Evolutionary conservation across 2,797 vertebrate species (phyloP), one percentile per base, ranked within the genome.

Genomic region (Peromyscus aztecus): DNA sequence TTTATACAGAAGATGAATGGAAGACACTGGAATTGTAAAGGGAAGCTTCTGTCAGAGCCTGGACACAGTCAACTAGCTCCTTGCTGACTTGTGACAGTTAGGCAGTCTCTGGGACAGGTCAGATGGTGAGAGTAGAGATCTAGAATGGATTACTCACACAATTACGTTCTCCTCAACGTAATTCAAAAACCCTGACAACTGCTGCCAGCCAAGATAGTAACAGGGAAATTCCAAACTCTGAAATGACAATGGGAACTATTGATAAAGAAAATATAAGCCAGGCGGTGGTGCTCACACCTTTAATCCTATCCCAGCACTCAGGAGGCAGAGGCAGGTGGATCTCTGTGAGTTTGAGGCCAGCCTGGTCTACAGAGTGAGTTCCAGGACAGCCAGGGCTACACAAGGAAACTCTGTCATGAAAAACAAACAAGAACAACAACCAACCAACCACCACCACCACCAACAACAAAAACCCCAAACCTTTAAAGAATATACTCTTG

Each of bases 171-270:
- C 96, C 91, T 97, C 71, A 91, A n/a, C n/a, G n/a, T n/a, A n/a
- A n/a, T n/a, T 55, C 29, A 78, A 78, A 57, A 83, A 46, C 19
- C 40, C 49, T 17, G 52, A 92, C 61, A 61, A 52, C 27, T 82
- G 63, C 71, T 71, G 37, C 75, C 29, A 76, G 61, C 80, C 73
- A 85, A 91, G 71, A 93, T 52, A 92, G 85, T 75, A 85, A 94
- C 43, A 95, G 78, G 91, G 83, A 96, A 90, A 94, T 71, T 89
- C 89, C 24, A 96, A 96, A 94, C 90, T 83, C n/a, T 96, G 94
- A 93, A 96, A 93, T 61, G 46, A 93, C 65, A 84, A 85, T 91
- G 57, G 52, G 61, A 97, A 94, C 21, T 92, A 89, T 84, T 96
- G 71, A 81, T 43, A 37, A 89, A 78, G 94, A 96, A 96, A 97